Base-by-base conservation (phyloP, 2,888 invertebrate species). In the Thymelicus lineola region DNA sequence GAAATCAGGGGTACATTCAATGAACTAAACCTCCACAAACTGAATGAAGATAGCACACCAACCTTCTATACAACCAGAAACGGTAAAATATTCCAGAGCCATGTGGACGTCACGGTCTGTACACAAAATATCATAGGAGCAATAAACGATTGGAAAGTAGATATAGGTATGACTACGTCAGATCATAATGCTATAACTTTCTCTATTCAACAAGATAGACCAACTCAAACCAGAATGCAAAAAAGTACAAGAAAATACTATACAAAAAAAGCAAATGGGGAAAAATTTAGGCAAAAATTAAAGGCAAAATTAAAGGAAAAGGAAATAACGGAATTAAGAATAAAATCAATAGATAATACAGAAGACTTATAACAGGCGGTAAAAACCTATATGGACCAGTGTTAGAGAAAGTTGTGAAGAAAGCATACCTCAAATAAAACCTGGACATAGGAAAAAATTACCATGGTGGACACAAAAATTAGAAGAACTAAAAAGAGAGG, bases 231-330 rank as follows among this genome's bases (percentile, higher is more conserved):
- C 46, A 9, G 17, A 36, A 10, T 1, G 4, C 38, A 1, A 15
- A 36, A 17, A 42, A 42, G n/a, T 2, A 60, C 58, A 0, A 35
- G 48, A 10, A n/a, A 17, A 20, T 61, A 42, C 28, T 15, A 38
- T 28, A 53, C 45, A 2, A 60, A 20, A 45, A 66, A 48, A 17
- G 36, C 12, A 28, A 35, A 17, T 15, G 48, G 45, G 38, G 38
- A 59, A 6, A 50, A 17, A 38, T 20, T 45, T 58, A 63, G 14
- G 60, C 50, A 58, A 53, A 35, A 58, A 42, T 35, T 63, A 63
- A 59, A 64, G 17, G 38, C 28, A 69, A 74, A 74, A 72, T 73
- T 73, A 75, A 70, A 73, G 71, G 71, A 72, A 70, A 72, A 74
- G 9, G 17, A 7, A 10, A 3, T 59, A 14, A 17, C 69, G 57